Evolutionary conservation across 1,140 invertebrate species (phyloP), one percentile per base, ranked within the genome.

Genomic region (Pseudomyrmex flavicornis): DNA sequence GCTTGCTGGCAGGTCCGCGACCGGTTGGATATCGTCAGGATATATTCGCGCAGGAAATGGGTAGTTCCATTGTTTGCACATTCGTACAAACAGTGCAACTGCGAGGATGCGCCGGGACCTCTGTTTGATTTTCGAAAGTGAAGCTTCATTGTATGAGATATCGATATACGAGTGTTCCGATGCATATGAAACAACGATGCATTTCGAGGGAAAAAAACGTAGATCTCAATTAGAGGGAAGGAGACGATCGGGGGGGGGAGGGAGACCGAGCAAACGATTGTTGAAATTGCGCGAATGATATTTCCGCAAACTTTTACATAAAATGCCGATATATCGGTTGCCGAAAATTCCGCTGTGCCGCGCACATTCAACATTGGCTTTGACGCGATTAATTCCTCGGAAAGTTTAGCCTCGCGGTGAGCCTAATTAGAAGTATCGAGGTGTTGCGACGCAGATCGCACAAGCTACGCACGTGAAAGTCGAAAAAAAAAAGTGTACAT

Each of bases 111-210:
- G 83, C 86, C 62, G 84, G 77, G 80, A 54, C 82, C 77, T 77
- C 72, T 93, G 89, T 93, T 93, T 91, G 92, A 93, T 92, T 93
- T 93, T 91, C 91, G 91, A 93, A 93, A 92, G 91, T 92, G 90
- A 92, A 92, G 91, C 92, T 88, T 79, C 82, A 88, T 88, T 87
- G 86, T 85, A 88, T 68, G 84, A 69, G 83, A 84, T 73, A 73
- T 17, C 86, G 74, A 61, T 56, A 74, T 69, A 80, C 76, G 76
- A 70, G 22, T 61, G 76, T 80, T 35, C 76, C 76, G 76, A 61
- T 80, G 76, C 66, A 80, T 80, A 80, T 80, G 76, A 80, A 80
- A 72, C 66, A 80, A 80, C 54, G 66, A 72, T 61, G 66, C 76
- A 54, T 80, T 72, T 50, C 22, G 76, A 59, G 76, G 35, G 35